phyloP scores from a whole-genome alignment of 1,140 invertebrate species.

The Chrysoperla carnea region DNA sequence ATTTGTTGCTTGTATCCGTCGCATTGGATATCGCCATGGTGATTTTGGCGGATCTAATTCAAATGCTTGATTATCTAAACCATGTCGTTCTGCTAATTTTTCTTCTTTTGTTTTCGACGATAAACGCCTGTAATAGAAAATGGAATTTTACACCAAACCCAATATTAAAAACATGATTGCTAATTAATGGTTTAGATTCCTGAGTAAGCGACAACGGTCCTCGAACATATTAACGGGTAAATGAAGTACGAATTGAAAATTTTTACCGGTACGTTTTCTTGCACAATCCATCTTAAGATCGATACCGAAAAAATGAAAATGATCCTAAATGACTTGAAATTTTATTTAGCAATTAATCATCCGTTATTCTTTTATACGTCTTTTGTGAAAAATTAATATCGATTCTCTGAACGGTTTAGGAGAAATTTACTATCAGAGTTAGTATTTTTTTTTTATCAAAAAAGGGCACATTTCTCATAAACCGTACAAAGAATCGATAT shows the following conservation, averaged over 20 bases:
- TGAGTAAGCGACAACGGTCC: background rate
- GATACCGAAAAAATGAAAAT: too few relatives aligned
- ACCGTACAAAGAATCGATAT: too few relatives aligned
- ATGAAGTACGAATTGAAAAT: slow-evolving; percentile 1
- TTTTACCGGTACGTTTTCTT: too few relatives aligned
- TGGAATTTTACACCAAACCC: slow-evolving; percentile 2
- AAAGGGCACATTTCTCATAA: too few relatives aligned
- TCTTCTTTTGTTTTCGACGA: slow-evolving; percentile 36
- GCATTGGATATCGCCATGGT: slow-evolving; percentile 35
- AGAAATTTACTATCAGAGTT: too few relatives aligned
- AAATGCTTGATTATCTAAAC: slow-evolving; percentile 35
- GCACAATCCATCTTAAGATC: too few relatives aligned
- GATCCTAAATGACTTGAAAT: too few relatives aligned
- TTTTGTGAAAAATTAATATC: too few relatives aligned
- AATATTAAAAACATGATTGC: background rate
- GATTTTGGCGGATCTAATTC: slow-evolving; percentile 38
- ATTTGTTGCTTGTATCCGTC: slow-evolving; percentile 14
- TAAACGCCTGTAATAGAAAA: slow-evolving; percentile 27
- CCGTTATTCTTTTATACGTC: too few relatives aligned
- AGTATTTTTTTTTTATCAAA: too few relatives aligned
- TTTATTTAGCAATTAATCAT: too few relatives aligned
- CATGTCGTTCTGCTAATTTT: slow-evolving; percentile 18
- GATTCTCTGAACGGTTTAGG: too few relatives aligned
- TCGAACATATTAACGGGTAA: background rate
- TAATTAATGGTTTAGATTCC: background rate